A percentile compares a stretch with the other conserved stretches of the same genome.
Evolutionary conservation across 2,113 vertebrate genomes (phyloP).

Genomic region (Scartelaos histophorus): DNA sequence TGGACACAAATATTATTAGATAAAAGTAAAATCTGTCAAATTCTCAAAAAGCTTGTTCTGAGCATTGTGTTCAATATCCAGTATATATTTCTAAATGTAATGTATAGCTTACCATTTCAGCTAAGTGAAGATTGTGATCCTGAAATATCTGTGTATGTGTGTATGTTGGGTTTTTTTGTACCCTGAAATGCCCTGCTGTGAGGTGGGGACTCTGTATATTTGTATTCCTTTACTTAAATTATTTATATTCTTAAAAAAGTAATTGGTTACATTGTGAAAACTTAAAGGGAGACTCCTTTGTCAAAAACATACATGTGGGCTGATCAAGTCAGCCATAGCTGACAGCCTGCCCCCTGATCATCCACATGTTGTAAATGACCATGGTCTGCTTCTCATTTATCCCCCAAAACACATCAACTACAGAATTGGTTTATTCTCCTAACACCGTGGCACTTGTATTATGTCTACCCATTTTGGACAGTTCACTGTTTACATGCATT

Average conservation of each 20-base stretch:
- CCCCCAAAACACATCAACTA: background rate
- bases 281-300: slow-evolving; percentile 4
- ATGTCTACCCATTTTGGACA: background rate
- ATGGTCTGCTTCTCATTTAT: background rate
- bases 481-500: background rate
- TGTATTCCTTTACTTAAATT: slow-evolving; percentile 22
- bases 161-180: slow-evolving; percentile 21
- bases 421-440: background rate
- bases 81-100: too few species aligned
- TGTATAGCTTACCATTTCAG: too few species aligned
- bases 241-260: slow-evolving; percentile 5
- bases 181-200: background rate
- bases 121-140: too few species aligned
- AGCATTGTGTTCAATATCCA: too few species aligned
- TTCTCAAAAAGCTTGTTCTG: too few species aligned
- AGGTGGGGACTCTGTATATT: slow-evolving; percentile 2
- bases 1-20: background rate
- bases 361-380: slow-evolving; percentile 13
- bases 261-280: slow-evolving; percentile 21
- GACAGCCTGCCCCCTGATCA: slow-evolving; percentile 23
- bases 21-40: background rate
- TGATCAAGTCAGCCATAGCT: background rate
- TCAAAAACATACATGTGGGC: background rate
- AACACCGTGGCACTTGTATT: background rate
- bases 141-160: too few species aligned